Evolutionary conservation across 1,140 invertebrate genomes (phyloP), one percentile per base, ranked within the genome.

Genomic region (Apis dorsata): DNA sequence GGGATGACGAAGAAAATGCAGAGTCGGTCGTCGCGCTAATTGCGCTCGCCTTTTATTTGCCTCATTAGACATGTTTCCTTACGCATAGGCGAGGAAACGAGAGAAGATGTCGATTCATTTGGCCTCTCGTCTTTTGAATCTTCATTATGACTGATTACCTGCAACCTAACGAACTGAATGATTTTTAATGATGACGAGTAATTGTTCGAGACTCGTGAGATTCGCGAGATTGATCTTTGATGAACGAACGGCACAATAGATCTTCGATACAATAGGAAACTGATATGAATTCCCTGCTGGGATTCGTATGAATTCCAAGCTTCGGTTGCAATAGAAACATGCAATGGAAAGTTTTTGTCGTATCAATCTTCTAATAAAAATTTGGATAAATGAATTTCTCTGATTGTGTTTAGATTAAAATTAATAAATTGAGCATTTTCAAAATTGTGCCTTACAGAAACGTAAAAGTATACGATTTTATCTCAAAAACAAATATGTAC

Each of bases 41-140:
- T 79, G 57, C 77, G n/a, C 63, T 68, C 51, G 53, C 62, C 55
- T 49, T 71, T 71, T 60, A 60, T 70, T 70, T 51, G 68, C 55
- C n/a, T 70, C 66, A 71, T 71, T 70, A 79, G 51, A 55, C 34
- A 17, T 1, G 28, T 12, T 24, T 17, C 11, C 28, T 19, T 28
- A 13, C 13, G 11, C 55, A 13, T 28, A 9, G 24, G 71, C 24
- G 15, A 9, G n/a, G 2, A 65, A 2, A 63, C 13, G 19, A 60
- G 8, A 3, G 49, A 17, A 51, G 19, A 55, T 63, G 75, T n/a
- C 49, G 24, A 78, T 78, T 66, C 51, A 44, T 55, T 19, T 24
- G 75, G 11, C 17, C 21, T 28, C 44, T 13, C 11, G 63, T 34
- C 63, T 44, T 63, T 68, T 57, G 28, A 63, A 65, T 63, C 17